Percentiles rank a stretch among this genome's conserved stretches.
Evolutionary conservation across 1,140 invertebrate species (phyloP).

Genomic region (Pachypeltis micranthus): DNA sequence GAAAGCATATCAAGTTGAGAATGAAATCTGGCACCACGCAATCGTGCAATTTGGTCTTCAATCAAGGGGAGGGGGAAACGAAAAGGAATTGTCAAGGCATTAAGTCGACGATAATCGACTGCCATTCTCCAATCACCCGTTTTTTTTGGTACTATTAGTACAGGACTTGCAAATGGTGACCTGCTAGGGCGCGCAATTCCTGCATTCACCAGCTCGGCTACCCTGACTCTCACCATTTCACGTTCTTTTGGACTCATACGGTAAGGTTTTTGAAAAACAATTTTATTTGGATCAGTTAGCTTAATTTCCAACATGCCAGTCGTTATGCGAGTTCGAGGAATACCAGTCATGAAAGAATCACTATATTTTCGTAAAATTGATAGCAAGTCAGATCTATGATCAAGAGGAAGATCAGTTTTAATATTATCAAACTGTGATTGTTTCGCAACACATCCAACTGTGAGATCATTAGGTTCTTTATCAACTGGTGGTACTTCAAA

Average conservation of each 20-base stretch:
- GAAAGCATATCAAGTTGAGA: not conserved
- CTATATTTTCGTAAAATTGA: not conserved
- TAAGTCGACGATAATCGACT: not conserved
- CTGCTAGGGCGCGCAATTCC: not conserved
- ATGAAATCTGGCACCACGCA: not conserved
- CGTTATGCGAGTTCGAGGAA: not conserved
- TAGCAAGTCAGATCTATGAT: not conserved
- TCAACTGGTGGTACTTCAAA: not conserved
- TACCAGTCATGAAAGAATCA: conserved; percentile 4
- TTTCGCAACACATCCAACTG: no score
- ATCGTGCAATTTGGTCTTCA: not conserved
- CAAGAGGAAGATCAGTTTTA: not conserved
- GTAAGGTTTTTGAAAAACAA: not conserved
- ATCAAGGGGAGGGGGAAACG: not conserved
- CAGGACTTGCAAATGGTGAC: not conserved
- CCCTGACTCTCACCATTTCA: not conserved
- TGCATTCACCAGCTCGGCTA: not conserved
- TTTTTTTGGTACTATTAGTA: not conserved
- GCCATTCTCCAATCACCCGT: conserved; percentile 3
- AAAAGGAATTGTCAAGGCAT: not conserved
- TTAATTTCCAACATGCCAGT: not conserved
- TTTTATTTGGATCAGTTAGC: not conserved
- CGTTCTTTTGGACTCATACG: not conserved
- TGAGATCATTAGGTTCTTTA: not conserved
- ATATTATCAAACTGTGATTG: not conserved